phyloP scores from a whole-genome alignment of 1,140 invertebrate genomes.

The Anoplophora glabripennis region DNA sequence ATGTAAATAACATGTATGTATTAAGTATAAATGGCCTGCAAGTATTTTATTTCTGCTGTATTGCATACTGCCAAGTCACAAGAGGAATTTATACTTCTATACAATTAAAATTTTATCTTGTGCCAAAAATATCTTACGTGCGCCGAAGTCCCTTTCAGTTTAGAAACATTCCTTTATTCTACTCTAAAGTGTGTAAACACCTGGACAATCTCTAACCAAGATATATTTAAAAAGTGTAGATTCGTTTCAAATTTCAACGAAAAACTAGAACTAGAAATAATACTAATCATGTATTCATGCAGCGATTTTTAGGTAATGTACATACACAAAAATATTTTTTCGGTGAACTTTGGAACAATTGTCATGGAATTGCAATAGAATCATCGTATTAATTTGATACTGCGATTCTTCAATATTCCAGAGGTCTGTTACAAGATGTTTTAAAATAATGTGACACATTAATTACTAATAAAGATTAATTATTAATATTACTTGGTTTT shows the following conservation, averaged over 20 bases:
- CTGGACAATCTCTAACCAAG: constrained; percentile 21
- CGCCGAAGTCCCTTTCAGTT: constrained; percentile 19
- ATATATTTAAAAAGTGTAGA: constrained; percentile 10
- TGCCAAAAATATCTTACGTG: constrained; percentile 22
- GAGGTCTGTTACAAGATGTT: constrained; percentile 37
- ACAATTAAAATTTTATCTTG: constrained; percentile 7
- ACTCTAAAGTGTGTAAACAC: constrained; percentile 16
- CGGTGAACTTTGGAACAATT: constrained; percentile 43
- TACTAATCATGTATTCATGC: constrained; percentile 15
- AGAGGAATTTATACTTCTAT: constrained; percentile 16
- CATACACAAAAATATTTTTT: constrained; percentile 32
- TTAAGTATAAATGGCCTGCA: no score
- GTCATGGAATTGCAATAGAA: constrained; percentile 1
- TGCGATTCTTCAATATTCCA: constrained; percentile 2
- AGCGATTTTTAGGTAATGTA: constrained; percentile 23
- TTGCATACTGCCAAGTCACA: constrained; percentile 12
- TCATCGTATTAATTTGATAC: not conserved
- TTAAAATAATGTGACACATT: constrained; percentile 43
- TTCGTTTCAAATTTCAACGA: constrained; percentile 47
- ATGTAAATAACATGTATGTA: no score
- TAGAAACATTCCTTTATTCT: constrained; percentile 1
- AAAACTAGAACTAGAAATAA: constrained; percentile 32
- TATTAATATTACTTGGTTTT: no score
- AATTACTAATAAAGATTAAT: constrained; percentile 33
- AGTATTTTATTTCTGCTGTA: no score